Percentiles rank a stretch among this genome's conserved stretches.
These are phyloP conservation scores for Tetragonula carbonaria DNA, from an alignment of 2,888 invertebrate species.

Conservation along the genomic window DNA sequence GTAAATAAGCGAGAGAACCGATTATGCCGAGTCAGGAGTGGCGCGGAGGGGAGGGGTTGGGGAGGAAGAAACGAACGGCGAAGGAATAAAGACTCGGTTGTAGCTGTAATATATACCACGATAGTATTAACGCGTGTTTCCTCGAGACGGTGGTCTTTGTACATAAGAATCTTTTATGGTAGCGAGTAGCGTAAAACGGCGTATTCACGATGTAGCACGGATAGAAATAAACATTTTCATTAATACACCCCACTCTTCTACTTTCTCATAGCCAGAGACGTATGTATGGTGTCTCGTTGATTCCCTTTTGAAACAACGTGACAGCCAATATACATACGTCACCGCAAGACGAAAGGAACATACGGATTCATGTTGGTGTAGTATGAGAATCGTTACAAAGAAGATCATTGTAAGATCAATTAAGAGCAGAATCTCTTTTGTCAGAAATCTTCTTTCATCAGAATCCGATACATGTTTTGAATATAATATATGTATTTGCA, in stretches of 20 bases:
- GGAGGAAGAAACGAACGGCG: background rate
- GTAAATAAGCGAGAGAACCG: background rate
- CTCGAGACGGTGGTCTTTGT: constrained; percentile 75
- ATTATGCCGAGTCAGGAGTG: background rate
- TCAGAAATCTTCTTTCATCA: no score
- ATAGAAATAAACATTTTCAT: constrained; percentile 82
- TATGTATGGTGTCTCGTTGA: background rate
- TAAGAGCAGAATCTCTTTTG: no score
- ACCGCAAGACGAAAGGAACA: background rate
- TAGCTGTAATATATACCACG: constrained; percentile 82
- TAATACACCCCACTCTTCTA: constrained; percentile 55
- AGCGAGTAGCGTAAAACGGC: constrained; percentile 72
- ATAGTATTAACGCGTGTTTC: constrained; percentile 81
- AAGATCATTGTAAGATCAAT: no score
- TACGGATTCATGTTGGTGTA: background rate
- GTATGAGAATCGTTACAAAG: no score
- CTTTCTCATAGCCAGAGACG: background rate
- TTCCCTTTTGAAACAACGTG: background rate
- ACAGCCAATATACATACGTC: background rate
- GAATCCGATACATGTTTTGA: no score
- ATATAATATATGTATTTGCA: no score
- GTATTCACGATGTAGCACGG: constrained; percentile 76
- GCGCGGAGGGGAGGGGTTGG: background rate
- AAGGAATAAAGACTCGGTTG: constrained; percentile 48
- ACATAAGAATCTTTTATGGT: constrained; percentile 76